These are phyloP conservation scores for Chironomus tentans DNA, from an alignment of 2,888 invertebrate genomes.

Conservation along the genomic window DNA sequence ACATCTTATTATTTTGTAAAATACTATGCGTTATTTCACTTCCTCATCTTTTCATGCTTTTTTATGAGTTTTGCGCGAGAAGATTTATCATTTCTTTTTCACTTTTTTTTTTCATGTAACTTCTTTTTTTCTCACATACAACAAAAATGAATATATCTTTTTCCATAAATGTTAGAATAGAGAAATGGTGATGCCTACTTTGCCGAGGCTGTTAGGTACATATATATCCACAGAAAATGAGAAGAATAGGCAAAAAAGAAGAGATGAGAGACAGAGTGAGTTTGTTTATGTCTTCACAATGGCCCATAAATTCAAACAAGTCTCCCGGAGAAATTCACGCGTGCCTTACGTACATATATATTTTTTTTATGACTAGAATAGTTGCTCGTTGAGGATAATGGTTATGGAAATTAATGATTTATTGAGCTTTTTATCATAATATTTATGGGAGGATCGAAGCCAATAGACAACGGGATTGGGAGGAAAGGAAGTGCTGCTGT, in stretches of 20 bases:
- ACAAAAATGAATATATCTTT: background rate
- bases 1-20: background rate
- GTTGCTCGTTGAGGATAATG: too few relatives aligned
- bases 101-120: background rate
- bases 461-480: too few relatives aligned
- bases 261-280: background rate
- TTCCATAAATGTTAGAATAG: background rate
- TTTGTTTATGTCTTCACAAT: slow-evolving; percentile 12
- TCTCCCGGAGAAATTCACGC: slow-evolving; percentile 20
- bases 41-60: background rate
- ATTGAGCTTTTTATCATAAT: too few relatives aligned
- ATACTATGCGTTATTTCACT: background rate
- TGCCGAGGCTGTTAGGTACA: background rate
- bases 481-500: too few relatives aligned
- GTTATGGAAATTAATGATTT: too few relatives aligned
- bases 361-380: too few relatives aligned
- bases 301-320: slow-evolving; percentile 25
- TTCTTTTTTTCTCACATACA: background rate
- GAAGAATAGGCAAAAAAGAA: background rate
- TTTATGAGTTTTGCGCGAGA: slow-evolving; percentile 1
- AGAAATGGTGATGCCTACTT: background rate
- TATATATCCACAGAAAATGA: background rate
- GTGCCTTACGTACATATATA: background rate
- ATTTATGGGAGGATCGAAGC: too few relatives aligned
- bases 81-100: slow-evolving; percentile 18